phyloP scores from a whole-genome alignment of 2,113 vertebrate species.

The Haemorhous mexicanus region DNA sequence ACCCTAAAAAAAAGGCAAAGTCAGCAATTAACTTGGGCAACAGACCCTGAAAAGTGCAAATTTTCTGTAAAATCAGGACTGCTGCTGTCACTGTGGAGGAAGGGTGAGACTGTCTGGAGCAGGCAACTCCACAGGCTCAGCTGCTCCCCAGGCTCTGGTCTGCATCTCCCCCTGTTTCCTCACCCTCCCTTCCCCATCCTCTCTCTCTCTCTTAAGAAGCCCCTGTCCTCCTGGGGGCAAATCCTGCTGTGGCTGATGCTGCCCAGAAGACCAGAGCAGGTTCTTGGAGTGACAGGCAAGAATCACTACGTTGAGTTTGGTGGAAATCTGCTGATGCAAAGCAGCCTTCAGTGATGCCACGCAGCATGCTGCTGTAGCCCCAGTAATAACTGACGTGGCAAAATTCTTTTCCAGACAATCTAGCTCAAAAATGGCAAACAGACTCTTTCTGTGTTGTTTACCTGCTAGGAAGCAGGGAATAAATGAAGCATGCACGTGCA shows the following conservation, averaged over 20 bases:
- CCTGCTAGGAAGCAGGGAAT: neutral
- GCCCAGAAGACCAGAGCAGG: neutral
- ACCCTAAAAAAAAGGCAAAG: neutral
- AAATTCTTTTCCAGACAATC: slow-evolving; percentile 36
- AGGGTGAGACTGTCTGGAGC: neutral
- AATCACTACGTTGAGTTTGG: neutral
- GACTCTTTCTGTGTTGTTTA: slow-evolving; percentile 32
- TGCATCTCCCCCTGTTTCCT: neutral
- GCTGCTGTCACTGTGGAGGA: neutral
- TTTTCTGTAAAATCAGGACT: neutral
- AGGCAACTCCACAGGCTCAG: neutral
- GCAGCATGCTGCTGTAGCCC: neutral
- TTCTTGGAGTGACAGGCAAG: neutral
- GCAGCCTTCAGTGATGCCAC: neutral
- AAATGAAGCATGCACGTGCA: slow-evolving; percentile 51
- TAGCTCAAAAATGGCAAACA: slow-evolving; percentile 39
- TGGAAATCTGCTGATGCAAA: neutral
- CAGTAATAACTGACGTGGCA: slow-evolving; percentile 23
- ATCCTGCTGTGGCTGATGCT: rapidly evolving
- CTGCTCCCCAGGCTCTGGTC: neutral
- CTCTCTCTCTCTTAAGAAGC: neutral
- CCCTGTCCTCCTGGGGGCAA: neutral
- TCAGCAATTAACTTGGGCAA: neutral
- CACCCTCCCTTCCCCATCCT: neutral
- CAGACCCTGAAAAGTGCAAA: neutral